Evolutionary conservation across 1,140 invertebrate genomes (phyloP).

Genomic region (Contarinia nasturtii): DNA sequence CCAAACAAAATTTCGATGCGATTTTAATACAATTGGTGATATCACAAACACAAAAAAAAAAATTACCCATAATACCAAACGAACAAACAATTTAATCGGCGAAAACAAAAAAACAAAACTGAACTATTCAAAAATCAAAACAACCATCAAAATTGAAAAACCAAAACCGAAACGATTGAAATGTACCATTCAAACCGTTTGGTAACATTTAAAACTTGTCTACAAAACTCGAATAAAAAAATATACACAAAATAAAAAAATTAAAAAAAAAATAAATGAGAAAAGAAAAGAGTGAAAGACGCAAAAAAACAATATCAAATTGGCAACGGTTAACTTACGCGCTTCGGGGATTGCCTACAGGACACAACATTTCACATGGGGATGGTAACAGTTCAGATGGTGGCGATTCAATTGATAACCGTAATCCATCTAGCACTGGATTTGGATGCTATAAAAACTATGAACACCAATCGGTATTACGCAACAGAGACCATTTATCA

Average conservation of each 20-base stretch:
- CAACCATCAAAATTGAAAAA: too few species aligned
- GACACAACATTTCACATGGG: constrained; percentile 76
- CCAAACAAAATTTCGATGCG: too few species aligned
- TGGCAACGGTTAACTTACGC: constrained; percentile 26
- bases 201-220: too few species aligned
- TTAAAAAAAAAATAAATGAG: constrained; percentile 7
- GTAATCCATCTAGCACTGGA: constrained; percentile 49
- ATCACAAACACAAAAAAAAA: too few species aligned
- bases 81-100: too few species aligned
- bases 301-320: constrained; percentile 24
- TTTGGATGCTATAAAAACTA: constrained; percentile 72
- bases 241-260: constrained; percentile 3
- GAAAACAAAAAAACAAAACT: too few species aligned
- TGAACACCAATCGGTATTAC: constrained; percentile 37
- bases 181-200: too few species aligned
- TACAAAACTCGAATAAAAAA: neutral
- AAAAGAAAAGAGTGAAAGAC: constrained; percentile 23
- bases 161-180: too few species aligned
- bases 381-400: constrained; percentile 73
- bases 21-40: too few species aligned
- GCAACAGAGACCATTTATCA: constrained; percentile 1
- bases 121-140: too few species aligned
- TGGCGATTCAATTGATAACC: constrained; percentile 35
- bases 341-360: constrained; percentile 35
- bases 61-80: too few species aligned